phyloP scores from a whole-genome alignment of 1,140 invertebrate species.

The Pogonognathellus flavescens region DNA sequence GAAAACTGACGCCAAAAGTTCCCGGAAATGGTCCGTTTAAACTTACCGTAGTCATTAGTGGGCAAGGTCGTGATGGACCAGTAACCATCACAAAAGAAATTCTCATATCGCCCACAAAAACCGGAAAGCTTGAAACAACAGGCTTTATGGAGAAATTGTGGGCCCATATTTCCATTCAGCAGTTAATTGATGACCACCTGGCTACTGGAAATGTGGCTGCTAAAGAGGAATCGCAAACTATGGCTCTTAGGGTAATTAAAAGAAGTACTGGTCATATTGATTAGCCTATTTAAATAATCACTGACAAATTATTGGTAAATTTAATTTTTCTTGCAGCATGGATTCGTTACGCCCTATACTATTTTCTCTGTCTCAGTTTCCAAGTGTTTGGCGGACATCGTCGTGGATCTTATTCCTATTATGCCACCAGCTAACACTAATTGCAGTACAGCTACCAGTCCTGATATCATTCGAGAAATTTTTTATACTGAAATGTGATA shows the following conservation, averaged over 20 bases:
- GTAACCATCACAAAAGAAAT: conserved; percentile 1
- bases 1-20: neutral
- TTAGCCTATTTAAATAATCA: too few relatives aligned
- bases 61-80: neutral
- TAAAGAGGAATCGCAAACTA: neutral
- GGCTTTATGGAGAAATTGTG: neutral
- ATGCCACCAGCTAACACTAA: neutral
- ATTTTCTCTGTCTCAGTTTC: neutral
- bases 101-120: neutral
- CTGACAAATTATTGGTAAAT: too few relatives aligned
- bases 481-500: too few relatives aligned
- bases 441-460: neutral
- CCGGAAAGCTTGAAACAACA: neutral
- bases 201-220: neutral
- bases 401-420: neutral
- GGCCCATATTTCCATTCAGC: neutral
- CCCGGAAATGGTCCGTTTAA: neutral
- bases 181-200: neutral
- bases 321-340: neutral
- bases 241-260: neutral
- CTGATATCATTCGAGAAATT: too few relatives aligned
- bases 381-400: neutral
- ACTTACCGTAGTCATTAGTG: neutral
- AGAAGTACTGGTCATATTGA: too few relatives aligned
- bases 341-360: neutral